A percentile compares a stretch with the other conserved stretches of the same genome.
phyloP scores from a whole-genome alignment of 2,113 vertebrate genomes.

The Nothobranchius furzeri region DNA sequence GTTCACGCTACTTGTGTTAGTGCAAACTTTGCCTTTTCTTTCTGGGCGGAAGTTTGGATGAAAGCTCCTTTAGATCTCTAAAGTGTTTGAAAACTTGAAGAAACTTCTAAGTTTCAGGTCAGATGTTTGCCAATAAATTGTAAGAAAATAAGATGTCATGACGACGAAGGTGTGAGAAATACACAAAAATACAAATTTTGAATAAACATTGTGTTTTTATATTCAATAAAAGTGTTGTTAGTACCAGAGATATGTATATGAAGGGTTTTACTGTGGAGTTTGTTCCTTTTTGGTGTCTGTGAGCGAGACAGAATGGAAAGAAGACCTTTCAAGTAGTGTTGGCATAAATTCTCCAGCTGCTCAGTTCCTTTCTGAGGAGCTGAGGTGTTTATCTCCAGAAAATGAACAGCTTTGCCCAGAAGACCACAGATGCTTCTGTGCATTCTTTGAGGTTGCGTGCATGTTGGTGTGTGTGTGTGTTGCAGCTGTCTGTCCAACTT shows the following conservation, averaged over 20 bases:
- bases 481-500: slow-evolving; percentile 70
- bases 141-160: background rate
- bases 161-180: background rate
- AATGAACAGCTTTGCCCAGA: slow-evolving; percentile 79
- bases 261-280: slow-evolving; percentile 26
- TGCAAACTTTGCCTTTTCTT: background rate
- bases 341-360: slow-evolving; percentile 82
- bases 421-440: slow-evolving; percentile 77
- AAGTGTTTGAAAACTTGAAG: background rate
- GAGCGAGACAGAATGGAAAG: slow-evolving; percentile 67
- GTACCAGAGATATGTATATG: slow-evolving; percentile 31
- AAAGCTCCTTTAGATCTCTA: background rate
- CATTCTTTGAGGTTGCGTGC: slow-evolving; percentile 69
- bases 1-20: background rate
- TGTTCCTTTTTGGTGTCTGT: slow-evolving; percentile 23
- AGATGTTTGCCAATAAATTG: slow-evolving; percentile 2
- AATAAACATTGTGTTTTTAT: background rate
- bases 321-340: slow-evolving; percentile 76
- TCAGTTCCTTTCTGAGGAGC: slow-evolving; percentile 74
- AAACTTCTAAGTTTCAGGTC: background rate
- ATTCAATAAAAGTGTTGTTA: slow-evolving; percentile 10
- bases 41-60: slow-evolving; percentile 1
- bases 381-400: slow-evolving; percentile 77
- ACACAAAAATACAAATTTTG: no score
- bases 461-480: slow-evolving; percentile 42